phyloP scores from a whole-genome alignment of 37 sponge, comb jelly and placozoan species.

The Diacarnus erythraeanus region DNA sequence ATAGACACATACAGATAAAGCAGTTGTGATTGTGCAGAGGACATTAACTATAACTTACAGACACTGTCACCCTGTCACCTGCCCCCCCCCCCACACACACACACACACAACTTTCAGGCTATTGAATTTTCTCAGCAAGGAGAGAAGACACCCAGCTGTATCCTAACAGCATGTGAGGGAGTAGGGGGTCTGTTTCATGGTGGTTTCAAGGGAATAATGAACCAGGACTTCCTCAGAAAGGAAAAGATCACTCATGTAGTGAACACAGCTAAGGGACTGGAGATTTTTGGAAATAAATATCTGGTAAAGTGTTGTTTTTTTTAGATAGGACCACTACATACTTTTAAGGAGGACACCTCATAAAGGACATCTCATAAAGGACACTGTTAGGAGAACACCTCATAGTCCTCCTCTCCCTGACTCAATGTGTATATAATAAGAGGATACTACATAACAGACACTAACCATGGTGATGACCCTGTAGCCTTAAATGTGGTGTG shows the following conservation, averaged over 20 bases:
- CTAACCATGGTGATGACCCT: too few relatives aligned
- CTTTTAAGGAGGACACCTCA: too few relatives aligned
- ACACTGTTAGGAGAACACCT: too few relatives aligned
- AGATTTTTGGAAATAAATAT: slow-evolving; percentile 84
- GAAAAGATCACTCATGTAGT: slow-evolving; percentile 60
- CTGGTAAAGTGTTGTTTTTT: slow-evolving; percentile 22
- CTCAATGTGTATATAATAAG: too few relatives aligned
- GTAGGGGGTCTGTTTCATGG: slow-evolving; percentile 70
- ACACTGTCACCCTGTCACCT: background rate
- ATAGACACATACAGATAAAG: too few relatives aligned
- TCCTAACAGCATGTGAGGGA: slow-evolving; percentile 27
- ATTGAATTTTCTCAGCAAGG: slow-evolving; percentile 69
- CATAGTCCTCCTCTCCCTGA: too few relatives aligned
- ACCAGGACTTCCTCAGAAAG: slow-evolving; percentile 57
- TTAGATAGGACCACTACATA: too few relatives aligned
- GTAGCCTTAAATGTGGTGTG: too few relatives aligned
- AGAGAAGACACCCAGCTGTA: slow-evolving; percentile 69
- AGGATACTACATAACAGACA: too few relatives aligned
- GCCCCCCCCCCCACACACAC: background rate
- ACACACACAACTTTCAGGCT: slow-evolving; percentile 42
- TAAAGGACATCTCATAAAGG: too few relatives aligned
- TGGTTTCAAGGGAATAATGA: slow-evolving; percentile 80
- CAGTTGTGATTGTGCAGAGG: too few relatives aligned
- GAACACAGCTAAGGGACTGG: slow-evolving; percentile 86
- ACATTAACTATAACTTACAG: too few relatives aligned